Evolutionary conservation across 2,888 invertebrate species (phyloP), one percentile per base, ranked within the genome.

Genomic region (Pseudeuparius sepicola): DNA sequence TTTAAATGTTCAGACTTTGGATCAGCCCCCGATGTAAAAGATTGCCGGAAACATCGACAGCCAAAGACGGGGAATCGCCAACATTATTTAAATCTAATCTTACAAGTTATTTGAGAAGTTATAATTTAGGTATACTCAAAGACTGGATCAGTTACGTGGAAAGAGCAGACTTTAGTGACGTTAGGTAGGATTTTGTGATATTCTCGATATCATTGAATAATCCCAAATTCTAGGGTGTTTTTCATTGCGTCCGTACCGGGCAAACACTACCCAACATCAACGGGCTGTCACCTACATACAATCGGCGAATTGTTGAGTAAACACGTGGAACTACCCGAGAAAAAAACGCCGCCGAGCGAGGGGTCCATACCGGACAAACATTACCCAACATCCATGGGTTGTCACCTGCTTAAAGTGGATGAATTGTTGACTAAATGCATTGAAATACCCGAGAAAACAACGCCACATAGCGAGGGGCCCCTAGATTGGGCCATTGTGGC

Each of bases 1-100:
- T n/a, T n/a, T n/a, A n/a, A n/a, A n/a, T n/a, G n/a, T n/a, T n/a
- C 58, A 87, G 87, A 1, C 61, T 93, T 6, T 94, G 94, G 94
- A 69, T 94, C 16, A 89, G 92, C 54, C 90, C 90, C 0, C 57
- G 68, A 18, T 79, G 90, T 47, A 78, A 82, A 0, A 67, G 65
- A 24, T 53, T 87, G 30, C 68, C 75, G 2, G 63, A 73, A 2
- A 65, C 66, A 41, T 60, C 61, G 0, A 56, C 63, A 36, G 65
- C 64, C 10, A 63, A 65, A 2, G 59, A 56, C 3, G 90, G 88
- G 0, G 92, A 93, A 40, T 87, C 90, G 13, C 70, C 73, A 0
- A 94, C 94, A 0, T 65, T 71, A 41, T 96, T 96, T 62, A 88
- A 89, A 57, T 66, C 67, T 13, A 77, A 79, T 48, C 64, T 96